Percentiles rank a stretch among this genome's conserved stretches.
These are phyloP conservation scores for Calyptommatus sinebrachiatus DNA, from an alignment of 2,113 vertebrate genomes.

Conservation along the genomic window DNA sequence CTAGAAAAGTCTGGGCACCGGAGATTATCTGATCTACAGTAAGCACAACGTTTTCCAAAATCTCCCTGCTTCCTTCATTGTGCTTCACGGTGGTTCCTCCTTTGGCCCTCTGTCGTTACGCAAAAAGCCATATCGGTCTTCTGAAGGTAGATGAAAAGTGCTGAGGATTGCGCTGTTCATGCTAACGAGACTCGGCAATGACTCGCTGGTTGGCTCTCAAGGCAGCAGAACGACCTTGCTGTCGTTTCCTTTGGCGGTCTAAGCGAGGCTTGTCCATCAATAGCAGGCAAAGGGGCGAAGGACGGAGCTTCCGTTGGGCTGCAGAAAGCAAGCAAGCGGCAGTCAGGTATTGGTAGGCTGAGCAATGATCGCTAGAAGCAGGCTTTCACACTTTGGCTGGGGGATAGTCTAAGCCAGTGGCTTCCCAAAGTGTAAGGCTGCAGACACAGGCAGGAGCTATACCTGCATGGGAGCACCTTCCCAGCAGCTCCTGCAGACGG, in stretches of 20 bases:
- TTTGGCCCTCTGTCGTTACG: background rate
- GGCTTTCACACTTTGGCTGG: no score
- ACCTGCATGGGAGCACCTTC: no score
- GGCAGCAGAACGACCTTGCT: constrained; percentile 13
- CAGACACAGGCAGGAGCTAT: no score
- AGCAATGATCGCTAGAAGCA: no score
- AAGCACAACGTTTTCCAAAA: no score
- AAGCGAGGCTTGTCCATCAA: background rate
- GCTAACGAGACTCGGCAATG: background rate
- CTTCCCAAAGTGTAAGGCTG: no score
- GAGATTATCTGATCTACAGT: no score
- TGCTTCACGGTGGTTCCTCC: no score
- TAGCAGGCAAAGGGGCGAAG: background rate
- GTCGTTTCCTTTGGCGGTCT: background rate
- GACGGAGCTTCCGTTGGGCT: background rate
- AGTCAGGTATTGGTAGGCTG: no score
- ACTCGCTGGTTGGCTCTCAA: constrained; percentile 5
- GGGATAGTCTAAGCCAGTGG: no score
- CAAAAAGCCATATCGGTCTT: background rate
- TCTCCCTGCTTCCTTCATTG: background rate
- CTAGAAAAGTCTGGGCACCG: no score
- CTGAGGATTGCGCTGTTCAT: constrained; percentile 3
- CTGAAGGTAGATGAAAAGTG: background rate
- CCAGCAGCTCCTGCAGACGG: no score
- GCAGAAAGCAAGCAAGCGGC: background rate